A percentile compares a stretch with the other conserved stretches of the same genome.
Conservation (phyloP, 2,888 invertebrate species). For the Prionchulus punctatus region DNA sequence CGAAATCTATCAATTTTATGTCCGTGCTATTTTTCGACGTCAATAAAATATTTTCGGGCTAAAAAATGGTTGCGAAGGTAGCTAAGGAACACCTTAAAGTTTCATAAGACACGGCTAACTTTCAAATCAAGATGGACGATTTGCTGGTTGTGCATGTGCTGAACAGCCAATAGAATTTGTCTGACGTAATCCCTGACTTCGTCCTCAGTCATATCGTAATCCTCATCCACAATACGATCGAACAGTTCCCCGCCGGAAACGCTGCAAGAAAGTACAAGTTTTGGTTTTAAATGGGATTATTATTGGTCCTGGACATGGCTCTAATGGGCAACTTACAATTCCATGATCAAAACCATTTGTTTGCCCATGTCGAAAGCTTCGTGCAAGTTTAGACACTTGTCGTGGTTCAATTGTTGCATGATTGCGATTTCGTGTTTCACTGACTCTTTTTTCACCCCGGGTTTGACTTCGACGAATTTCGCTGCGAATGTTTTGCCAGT, state of each 20-base stretch:
- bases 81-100: not conserved
- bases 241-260: constrained; percentile 38
- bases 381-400: constrained; percentile 35
- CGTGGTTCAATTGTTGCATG: constrained; percentile 37
- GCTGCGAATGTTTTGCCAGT: constrained; percentile 38
- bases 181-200: constrained; percentile 36
- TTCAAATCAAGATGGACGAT: constrained; percentile 39
- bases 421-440: constrained; percentile 37
- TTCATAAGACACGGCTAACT: constrained; percentile 20
- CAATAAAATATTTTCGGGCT: constrained; percentile 39
- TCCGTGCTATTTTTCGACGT: constrained; percentile 34
- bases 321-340: constrained; percentile 34
- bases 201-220: constrained; percentile 34
- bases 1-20: constrained; percentile 39
- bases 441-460: constrained; percentile 33
- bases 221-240: constrained; percentile 34
- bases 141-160: constrained; percentile 37
- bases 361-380: constrained; percentile 37
- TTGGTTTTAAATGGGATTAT: too few relatives aligned
- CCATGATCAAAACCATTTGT: constrained; percentile 38
- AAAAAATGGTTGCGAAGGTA: constrained; percentile 12
- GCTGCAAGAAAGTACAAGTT: too few relatives aligned
- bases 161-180: constrained; percentile 37
- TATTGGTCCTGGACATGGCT: too few relatives aligned
- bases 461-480: constrained; percentile 36